Percentiles rank a stretch among this genome's conserved stretches.
Conservation (phyloP, 2,113 vertebrate genomes). For the Dissostichus mawsoni region DNA sequence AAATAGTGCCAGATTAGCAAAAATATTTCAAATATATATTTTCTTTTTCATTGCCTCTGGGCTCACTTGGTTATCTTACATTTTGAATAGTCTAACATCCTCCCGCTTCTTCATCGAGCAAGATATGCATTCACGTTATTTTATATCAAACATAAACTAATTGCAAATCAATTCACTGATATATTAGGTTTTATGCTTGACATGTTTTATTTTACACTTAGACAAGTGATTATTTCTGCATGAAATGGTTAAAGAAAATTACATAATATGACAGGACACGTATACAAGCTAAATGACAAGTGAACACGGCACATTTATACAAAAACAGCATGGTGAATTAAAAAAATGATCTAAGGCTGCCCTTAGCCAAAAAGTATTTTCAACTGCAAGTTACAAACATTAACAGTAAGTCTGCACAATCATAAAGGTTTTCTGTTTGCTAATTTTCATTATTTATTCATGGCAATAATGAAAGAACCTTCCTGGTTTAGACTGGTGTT, state of each 20-base stretch:
- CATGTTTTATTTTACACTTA: constrained; percentile 42
- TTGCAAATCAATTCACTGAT: constrained; percentile 15
- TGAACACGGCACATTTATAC: constrained; percentile 21
- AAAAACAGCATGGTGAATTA: constrained; percentile 22
- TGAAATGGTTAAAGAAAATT: constrained; percentile 19
- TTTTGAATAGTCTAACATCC: constrained; percentile 1
- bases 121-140: constrained; percentile 9
- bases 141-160: constrained; percentile 8
- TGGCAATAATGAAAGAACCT: constrained; percentile 35
- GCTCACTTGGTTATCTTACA: constrained; percentile 21
- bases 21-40: constrained; percentile 5
- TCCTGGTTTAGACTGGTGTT: constrained; percentile 4
- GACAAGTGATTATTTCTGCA: constrained; percentile 16
- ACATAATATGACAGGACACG: constrained; percentile 19
- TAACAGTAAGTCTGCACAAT: constrained; percentile 32
- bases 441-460: constrained; percentile 16
- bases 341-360: constrained; percentile 2
- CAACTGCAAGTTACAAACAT: constrained; percentile 37
- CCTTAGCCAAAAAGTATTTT: constrained; percentile 4
- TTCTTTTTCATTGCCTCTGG: constrained; percentile 4
- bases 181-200: constrained; percentile 13
- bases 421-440: constrained; percentile 28
- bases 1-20: constrained; percentile 9
- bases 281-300: constrained; percentile 33
- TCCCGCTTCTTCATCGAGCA: background rate